These are phyloP conservation scores for Pammene fasciana DNA, from an alignment of 2,888 invertebrate genomes.

Conservation along the genomic window DNA sequence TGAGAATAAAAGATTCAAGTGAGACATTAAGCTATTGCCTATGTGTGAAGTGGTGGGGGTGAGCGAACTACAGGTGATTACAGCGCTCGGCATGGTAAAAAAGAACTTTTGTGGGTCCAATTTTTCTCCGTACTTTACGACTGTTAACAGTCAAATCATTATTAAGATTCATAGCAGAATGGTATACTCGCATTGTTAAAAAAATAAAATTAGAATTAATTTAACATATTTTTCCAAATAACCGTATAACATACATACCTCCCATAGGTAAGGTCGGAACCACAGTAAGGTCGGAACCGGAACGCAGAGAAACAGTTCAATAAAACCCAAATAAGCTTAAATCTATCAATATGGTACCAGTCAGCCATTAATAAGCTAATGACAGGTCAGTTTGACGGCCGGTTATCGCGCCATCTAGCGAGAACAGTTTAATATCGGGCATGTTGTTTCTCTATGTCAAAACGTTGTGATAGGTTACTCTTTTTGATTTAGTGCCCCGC, in stretches of 20 bases:
- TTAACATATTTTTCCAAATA: too few species aligned
- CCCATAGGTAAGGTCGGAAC: too few species aligned
- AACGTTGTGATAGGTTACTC: constrained; percentile 75
- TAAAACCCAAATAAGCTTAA: constrained; percentile 68
- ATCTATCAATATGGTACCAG: constrained; percentile 68
- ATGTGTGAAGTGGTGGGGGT: not conserved
- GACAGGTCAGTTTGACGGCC: constrained; percentile 80
- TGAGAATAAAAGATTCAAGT: constrained; percentile 8
- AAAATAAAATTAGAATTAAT: too few species aligned
- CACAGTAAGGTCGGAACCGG: constrained; percentile 43
- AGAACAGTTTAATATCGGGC: constrained; percentile 76
- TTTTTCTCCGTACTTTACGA: too few species aligned
- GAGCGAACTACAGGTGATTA: not conserved
- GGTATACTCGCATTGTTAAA: too few species aligned
- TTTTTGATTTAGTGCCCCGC: constrained; percentile 80
- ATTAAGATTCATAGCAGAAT: too few species aligned
- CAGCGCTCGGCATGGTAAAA: not conserved
- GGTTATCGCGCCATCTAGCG: constrained; percentile 81
- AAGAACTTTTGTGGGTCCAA: too few species aligned
- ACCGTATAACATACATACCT: too few species aligned
- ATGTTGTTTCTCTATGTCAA: constrained; percentile 79
- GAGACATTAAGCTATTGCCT: not conserved
- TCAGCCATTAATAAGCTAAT: constrained; percentile 77
- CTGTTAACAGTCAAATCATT: too few species aligned
- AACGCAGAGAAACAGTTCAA: constrained; percentile 52